phyloP scores from a whole-genome alignment of 1,140 invertebrate genomes.

The Zaprionus vittiger region DNA sequence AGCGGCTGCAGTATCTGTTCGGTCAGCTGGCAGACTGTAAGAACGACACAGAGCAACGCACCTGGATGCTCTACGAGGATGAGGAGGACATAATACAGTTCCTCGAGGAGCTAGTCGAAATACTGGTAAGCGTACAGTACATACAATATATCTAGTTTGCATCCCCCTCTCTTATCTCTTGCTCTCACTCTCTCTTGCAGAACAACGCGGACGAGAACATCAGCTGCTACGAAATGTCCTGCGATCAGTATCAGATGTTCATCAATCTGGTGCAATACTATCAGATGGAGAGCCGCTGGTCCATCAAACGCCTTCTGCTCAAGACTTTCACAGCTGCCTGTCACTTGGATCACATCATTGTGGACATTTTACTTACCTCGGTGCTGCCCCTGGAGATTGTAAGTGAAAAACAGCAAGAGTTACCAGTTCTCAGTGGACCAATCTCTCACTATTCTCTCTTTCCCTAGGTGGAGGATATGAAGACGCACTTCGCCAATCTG shows the following conservation, averaged over 20 bases:
- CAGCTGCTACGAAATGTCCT: slow-evolving; percentile 90
- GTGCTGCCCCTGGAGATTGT: slow-evolving; percentile 95
- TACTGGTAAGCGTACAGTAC: slow-evolving; percentile 88
- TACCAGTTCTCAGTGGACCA: too few relatives aligned
- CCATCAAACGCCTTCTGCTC: slow-evolving; percentile 91
- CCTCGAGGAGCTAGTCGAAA: slow-evolving; percentile 92
- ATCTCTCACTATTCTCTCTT: too few relatives aligned
- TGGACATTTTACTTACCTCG: slow-evolving; percentile 93
- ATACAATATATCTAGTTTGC: too few relatives aligned
- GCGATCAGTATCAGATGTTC: slow-evolving; percentile 91
- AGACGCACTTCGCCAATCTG: slow-evolving; percentile 79
- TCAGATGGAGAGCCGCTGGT: slow-evolving; percentile 95
- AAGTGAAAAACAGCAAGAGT: slow-evolving; percentile 68
- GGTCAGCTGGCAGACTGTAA: slow-evolving; percentile 93
- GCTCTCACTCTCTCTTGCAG: slow-evolving; percentile 83
- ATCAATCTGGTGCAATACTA: slow-evolving; percentile 94
- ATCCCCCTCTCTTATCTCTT: background rate
- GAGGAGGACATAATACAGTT: slow-evolving; percentile 93
- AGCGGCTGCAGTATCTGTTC: slow-evolving; percentile 91
- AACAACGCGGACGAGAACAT: slow-evolving; percentile 94
- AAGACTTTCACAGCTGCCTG: slow-evolving; percentile 95
- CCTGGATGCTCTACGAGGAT: slow-evolving; percentile 97
- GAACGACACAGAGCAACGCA: slow-evolving; percentile 96
- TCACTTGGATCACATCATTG: slow-evolving; percentile 90
- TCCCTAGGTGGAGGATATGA: slow-evolving; percentile 81